Base-by-base conservation (phyloP, 2,888 invertebrate genomes). In the Parascotia fuliginaria region DNA sequence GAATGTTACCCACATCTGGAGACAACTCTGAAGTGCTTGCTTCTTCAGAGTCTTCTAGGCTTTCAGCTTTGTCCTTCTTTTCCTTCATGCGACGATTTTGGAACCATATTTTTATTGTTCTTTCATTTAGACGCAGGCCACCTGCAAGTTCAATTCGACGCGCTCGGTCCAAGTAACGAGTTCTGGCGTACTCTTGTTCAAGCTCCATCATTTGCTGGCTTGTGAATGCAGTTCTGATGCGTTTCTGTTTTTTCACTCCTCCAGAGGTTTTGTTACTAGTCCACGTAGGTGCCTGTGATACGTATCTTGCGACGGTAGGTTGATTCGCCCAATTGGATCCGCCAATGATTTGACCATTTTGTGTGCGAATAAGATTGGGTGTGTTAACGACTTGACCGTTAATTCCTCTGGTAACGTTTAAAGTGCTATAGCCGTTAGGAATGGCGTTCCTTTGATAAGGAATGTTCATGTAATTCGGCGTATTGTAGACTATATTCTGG, bases 91-190 rank as follows among this genome's bases (percentile, higher is more conserved):
- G 87, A 0, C 96, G 90, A 75, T 96, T 96, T 73, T 97, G 96
- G 77, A 97, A 97, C 96, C 96, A 97, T 29, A 96, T 96, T 79
- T 97, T 97, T 38, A 97, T 95, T 0, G 81, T 84, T 1, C 84
- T 75, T 49, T 88, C 87, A 40, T 83, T 83, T 12, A 87, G 53
- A 0, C 50, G 57, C 0, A 81, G 60, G 2, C 46, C 31, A 0
- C 70, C 69, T 0, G 79, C 74, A 0, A 97, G 90, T 68, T 96
- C 94, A 13, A 96, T 95, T 7, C 97, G 90, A 4, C 95, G 89
- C 0, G 95, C 94, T 15, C 96, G 93, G 68, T 95, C 95, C 0
- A 97, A 83, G 73, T 97, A 97, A 31, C 94, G 93, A 33, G 93
- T 94, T 60, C 87, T 92, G 13, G 92, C 89, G 70, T 96, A 97